These are phyloP conservation scores for Ruditapes philippinarum DNA, from an alignment of 1,140 invertebrate species.

Conservation along the genomic window DNA sequence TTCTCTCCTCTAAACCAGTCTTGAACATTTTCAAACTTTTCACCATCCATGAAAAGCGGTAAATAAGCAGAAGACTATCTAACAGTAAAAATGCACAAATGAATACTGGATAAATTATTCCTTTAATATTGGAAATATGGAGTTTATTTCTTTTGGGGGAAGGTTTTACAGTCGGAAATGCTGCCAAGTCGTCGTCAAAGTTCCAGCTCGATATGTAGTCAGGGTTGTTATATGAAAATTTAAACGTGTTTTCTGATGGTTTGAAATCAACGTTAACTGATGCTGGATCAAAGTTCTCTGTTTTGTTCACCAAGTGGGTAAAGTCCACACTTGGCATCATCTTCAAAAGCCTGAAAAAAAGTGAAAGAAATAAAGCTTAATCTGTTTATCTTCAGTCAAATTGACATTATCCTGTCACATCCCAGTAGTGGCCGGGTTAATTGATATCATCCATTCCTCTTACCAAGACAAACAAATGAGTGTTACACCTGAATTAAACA, in stretches of 20 bases:
- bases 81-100: constrained; percentile 79
- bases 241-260: constrained; percentile 25
- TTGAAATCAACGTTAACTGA: not conserved
- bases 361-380: not conserved
- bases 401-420: too few relatives aligned
- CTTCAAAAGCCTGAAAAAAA: not conserved
- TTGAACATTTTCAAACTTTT: constrained; percentile 68
- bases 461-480: too few relatives aligned
- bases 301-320: not conserved
- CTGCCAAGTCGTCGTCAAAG: not conserved
- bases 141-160: not conserved
- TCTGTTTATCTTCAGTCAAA: too few relatives aligned
- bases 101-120: constrained; percentile 70
- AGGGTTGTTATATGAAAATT: constrained; percentile 31
- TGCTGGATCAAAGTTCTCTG: not conserved
- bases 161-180: not conserved
- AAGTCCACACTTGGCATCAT: constrained; percentile 59
- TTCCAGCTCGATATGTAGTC: not conserved
- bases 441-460: too few relatives aligned
- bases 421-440: too few relatives aligned
- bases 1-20: constrained; percentile 77
- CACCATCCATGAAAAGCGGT: constrained; percentile 78
- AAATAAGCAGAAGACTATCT: constrained; percentile 76
- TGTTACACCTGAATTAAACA: too few relatives aligned
- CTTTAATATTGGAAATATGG: constrained; percentile 61